Conservation (phyloP, 2,888 invertebrate species). For the Dynastes hyllus region DNA sequence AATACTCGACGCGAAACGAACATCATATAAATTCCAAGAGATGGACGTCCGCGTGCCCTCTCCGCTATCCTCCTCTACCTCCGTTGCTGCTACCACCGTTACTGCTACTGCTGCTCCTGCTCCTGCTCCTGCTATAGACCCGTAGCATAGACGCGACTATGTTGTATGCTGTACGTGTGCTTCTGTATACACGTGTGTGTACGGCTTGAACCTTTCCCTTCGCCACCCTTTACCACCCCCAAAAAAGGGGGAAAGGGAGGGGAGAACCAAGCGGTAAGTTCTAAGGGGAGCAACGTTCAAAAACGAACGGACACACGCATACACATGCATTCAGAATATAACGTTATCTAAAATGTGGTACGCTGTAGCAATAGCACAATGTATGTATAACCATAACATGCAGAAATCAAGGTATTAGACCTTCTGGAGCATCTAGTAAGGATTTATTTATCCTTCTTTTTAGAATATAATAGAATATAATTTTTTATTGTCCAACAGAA, state of each 20-base stretch:
- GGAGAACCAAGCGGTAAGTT: neutral
- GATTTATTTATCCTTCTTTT: too few species aligned
- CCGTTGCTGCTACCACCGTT: constrained; percentile 8
- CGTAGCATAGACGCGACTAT: neutral
- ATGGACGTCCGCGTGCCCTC: constrained; percentile 62
- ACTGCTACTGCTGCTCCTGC: neutral
- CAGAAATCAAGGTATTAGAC: too few species aligned
- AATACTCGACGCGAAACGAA: constrained; percentile 68
- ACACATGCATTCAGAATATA: neutral
- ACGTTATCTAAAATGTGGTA: too few species aligned
- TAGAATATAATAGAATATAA: too few species aligned
- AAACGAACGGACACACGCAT: constrained; percentile 47
- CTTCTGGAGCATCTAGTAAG: too few species aligned
- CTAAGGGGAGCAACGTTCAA: constrained; percentile 66
- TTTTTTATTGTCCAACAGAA: too few species aligned
- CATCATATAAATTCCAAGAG: constrained; percentile 72
- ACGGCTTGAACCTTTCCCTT: constrained; percentile 52
- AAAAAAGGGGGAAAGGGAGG: neutral
- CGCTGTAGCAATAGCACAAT: too few species aligned
- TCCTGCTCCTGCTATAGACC: neutral
- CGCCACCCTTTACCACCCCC: constrained; percentile 56
- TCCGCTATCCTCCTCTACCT: constrained; percentile 40
- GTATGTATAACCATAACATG: too few species aligned
- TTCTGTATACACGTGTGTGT: constrained; percentile 61
- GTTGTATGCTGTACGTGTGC: neutral